These are phyloP conservation scores for Syngnathus scovelli DNA, from an alignment of 2,113 vertebrate genomes.

Conservation along the genomic window DNA sequence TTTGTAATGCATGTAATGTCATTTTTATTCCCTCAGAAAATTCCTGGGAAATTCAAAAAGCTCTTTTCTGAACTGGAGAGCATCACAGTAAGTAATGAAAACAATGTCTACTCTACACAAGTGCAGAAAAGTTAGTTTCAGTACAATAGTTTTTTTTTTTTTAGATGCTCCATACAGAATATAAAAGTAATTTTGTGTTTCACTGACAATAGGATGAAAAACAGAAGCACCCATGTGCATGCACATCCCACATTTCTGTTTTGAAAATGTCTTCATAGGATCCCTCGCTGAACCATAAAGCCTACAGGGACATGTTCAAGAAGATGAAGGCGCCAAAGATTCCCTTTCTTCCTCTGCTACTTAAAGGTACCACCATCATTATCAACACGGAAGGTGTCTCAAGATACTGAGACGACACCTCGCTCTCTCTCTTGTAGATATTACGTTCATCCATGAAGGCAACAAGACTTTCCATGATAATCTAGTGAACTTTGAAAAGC, in stretches of 20 bases:
- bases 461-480: slow-evolving; percentile 98
- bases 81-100: slow-evolving; percentile 80
- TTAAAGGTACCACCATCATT: slow-evolving; percentile 77
- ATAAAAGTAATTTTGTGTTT: background rate
- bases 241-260: slow-evolving; percentile 32
- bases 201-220: slow-evolving; percentile 11
- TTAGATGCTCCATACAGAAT: background rate
- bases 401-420: background rate
- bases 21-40: slow-evolving; percentile 77
- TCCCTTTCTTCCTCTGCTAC: slow-evolving; percentile 92
- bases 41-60: slow-evolving; percentile 96
- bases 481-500: slow-evolving; percentile 95
- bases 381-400: background rate
- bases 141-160: background rate
- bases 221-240: background rate
- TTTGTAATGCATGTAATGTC: background rate
- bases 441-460: slow-evolving; percentile 97
- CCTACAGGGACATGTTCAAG: slow-evolving; percentile 95
- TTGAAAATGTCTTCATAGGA: slow-evolving; percentile 78
- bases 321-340: slow-evolving; percentile 99
- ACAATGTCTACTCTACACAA: background rate
- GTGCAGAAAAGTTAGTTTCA: background rate
- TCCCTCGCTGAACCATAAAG: slow-evolving; percentile 96
- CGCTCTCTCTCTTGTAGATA: slow-evolving; percentile 68
- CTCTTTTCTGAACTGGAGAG: slow-evolving; percentile 94